Evolutionary conservation across 2,113 vertebrate species (phyloP).

Genomic region (Oreochromis spilurus): DNA sequence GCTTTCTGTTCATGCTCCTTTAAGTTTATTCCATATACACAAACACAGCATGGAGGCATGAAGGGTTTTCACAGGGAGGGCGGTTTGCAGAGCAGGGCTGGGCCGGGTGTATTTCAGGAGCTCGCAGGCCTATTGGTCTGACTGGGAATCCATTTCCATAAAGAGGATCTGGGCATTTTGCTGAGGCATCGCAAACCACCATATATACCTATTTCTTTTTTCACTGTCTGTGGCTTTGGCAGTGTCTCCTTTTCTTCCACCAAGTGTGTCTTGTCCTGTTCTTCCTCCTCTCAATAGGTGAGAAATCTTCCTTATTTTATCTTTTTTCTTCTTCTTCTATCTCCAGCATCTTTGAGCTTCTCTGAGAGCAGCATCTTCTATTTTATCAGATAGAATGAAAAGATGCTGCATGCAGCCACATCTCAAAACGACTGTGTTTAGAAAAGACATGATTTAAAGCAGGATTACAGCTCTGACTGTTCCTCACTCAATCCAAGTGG

Average conservation of each 20-base stretch:
- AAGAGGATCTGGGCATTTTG: constrained; percentile 76
- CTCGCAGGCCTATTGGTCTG: constrained; percentile 82
- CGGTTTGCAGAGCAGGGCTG: constrained; percentile 47
- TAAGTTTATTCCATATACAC: neutral
- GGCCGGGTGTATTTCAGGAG: constrained; percentile 71
- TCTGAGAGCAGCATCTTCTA: constrained; percentile 17
- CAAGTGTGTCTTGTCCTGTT: constrained; percentile 38
- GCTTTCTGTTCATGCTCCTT: neutral
- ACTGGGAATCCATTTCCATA: constrained; percentile 83
- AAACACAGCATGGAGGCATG: neutral
- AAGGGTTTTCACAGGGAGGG: neutral
- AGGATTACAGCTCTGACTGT: neutral
- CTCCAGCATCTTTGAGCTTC: neutral
- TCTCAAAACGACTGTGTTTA: neutral
- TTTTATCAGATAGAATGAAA: neutral
- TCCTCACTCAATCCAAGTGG: neutral
- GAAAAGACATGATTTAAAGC: neutral
- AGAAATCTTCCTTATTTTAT: constrained; percentile 49
- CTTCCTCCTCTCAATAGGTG: constrained; percentile 75
- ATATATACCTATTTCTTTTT: constrained; percentile 84
- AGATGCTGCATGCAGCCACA: neutral
- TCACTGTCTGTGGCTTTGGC: constrained; percentile 70
- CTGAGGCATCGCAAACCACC: constrained; percentile 76
- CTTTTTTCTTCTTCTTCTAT: neutral
- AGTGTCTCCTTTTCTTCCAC: constrained; percentile 67